Evolutionary conservation across 1,140 invertebrate species (phyloP).

Genomic region (Agrilus planipennis): DNA sequence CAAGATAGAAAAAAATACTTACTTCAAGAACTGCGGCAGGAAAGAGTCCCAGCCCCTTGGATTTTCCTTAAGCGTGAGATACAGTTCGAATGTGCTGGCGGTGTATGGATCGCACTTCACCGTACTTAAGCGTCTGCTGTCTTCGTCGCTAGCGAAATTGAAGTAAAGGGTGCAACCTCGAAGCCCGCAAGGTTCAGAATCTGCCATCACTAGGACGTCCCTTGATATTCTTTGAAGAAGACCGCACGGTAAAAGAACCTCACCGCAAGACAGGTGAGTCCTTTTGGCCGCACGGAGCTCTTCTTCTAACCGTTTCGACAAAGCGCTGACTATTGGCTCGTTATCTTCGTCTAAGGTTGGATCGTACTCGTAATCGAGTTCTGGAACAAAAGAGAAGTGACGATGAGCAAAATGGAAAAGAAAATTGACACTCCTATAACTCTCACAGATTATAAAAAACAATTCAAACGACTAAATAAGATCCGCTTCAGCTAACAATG

Average conservation of each 20-base stretch:
- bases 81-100: conserved; percentile 74
- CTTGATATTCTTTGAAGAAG: conserved; percentile 60
- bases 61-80: conserved; percentile 70
- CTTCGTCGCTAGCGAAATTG: conserved; percentile 55
- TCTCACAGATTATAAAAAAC: no score
- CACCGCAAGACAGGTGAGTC: conserved; percentile 62
- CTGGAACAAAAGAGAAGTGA: no score
- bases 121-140: conserved; percentile 45
- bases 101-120: conserved; percentile 71
- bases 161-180: conserved; percentile 64
- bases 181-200: conserved; percentile 74
- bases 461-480: no score
- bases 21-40: conserved; percentile 75
- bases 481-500: no score
- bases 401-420: no score
- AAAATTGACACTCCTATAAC: no score
- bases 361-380: conserved; percentile 14
- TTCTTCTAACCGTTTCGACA: conserved; percentile 59
- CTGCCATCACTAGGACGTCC: conserved; percentile 65
- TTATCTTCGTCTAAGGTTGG: conserved; percentile 15
- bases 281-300: conserved; percentile 65
- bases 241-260: conserved; percentile 67
- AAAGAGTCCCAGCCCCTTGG: conserved; percentile 67
- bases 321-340: conserved; percentile 34
- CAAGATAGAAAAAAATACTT: conserved; percentile 33